Evolutionary conservation across 2,113 vertebrate genomes (phyloP).

Genomic region (Psilopogon haemacephalus): DNA sequence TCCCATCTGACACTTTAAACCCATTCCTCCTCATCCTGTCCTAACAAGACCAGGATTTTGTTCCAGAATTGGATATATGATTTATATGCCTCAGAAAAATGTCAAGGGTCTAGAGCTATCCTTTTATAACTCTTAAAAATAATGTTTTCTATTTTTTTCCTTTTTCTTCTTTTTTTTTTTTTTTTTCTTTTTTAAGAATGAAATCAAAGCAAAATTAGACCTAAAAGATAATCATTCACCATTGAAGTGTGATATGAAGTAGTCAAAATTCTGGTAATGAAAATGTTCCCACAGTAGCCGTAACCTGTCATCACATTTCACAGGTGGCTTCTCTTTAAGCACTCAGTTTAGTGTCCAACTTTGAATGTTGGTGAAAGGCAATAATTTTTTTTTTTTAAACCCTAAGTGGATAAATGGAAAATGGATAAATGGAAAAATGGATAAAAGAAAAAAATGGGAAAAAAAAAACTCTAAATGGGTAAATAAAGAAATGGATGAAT

Average conservation of each 20-base stretch:
- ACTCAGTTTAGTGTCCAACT: background rate
- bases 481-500: too few relatives aligned
- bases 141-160: background rate
- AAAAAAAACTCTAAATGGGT: background rate
- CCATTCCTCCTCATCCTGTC: too few relatives aligned
- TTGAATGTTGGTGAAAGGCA: background rate
- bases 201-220: constrained; percentile 25
- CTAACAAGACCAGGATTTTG: too few relatives aligned
- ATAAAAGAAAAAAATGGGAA: too few relatives aligned
- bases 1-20: too few relatives aligned
- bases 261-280: background rate
- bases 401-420: background rate
- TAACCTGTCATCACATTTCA: constrained; percentile 49
- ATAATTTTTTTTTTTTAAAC: too few relatives aligned
- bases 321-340: constrained; percentile 22
- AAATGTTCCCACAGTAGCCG: constrained; percentile 41
- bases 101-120: background rate
- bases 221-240: background rate
- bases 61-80: background rate
- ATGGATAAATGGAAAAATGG: background rate
- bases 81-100: constrained; percentile 1
- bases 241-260: constrained; percentile 37
- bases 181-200: constrained; percentile 3
- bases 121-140: constrained; percentile 23
- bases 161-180: background rate